Base-by-base conservation (phyloP, 2,797 vertebrate species). In the Hoplostethus atlanticus region DNA sequence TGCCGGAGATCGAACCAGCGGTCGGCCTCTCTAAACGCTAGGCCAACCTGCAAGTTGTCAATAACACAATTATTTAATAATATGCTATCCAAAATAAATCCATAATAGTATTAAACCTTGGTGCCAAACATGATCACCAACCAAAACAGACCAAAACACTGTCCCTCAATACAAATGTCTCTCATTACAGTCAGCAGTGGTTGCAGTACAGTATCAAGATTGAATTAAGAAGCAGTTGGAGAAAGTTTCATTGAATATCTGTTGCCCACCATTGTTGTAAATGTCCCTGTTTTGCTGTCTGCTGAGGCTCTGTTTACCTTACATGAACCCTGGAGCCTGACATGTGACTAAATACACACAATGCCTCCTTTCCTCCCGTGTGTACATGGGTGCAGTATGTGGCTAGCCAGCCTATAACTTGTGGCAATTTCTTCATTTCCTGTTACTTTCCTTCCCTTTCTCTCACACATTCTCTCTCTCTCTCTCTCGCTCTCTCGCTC, bases 361-460 rank as follows among this genome's bases (percentile, higher is more conserved):
- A 81, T 71, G 80, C 67, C 59, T 64, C 54, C 70, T 65, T 80
- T 78, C 80, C 74, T 86, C 64, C 81, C 80, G 65, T 81, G 83
- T 88, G 74, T 84, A 68, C 69, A 10, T 21, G 60, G 34, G 53
- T 88, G 80, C 64, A 81, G 51, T 85, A 71, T 86, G 88, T 80
- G 86, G 73, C 86, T 85, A 71, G 77, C 80, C 78, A 5, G 81
- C 81, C 76, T 87, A 85, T 84, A 88, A 74, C 89, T 86, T 87
- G 87, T 91, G 85, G 89, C 84, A 89, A 81, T 93, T 92, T 89
- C 89, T 89, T 91, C 84, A 90, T 88, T 90, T 93, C 90, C 86
- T 91, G 88, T 91, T 81, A 83, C 86, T 89, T 87, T 86, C 83
- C 79, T 73, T 85, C 79, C 76, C 79, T 84, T 9, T 54, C 38